These are phyloP conservation scores for Strigamia maritima DNA, from an alignment of 2,888 invertebrate genomes.

Conservation along the genomic window DNA sequence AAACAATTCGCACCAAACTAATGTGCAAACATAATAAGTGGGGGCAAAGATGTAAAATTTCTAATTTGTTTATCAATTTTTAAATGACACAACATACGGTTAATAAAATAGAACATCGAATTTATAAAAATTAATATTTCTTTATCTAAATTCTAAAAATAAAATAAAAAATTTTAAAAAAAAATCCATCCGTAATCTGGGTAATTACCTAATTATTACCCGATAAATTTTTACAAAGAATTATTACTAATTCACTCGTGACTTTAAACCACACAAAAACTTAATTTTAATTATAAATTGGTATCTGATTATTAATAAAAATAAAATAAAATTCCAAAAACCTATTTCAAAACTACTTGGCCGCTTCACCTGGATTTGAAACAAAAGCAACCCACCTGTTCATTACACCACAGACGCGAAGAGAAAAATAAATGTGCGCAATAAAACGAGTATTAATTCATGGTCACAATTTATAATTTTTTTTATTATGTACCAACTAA, in stretches of 20 bases:
- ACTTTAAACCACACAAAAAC: no score
- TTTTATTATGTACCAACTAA: neutral
- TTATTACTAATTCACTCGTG: no score
- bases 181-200: no score
- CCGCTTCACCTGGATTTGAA: neutral
- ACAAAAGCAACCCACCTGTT: neutral
- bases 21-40: neutral
- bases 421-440: neutral
- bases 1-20: neutral
- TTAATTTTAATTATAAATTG: no score
- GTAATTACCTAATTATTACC: no score
- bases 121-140: neutral
- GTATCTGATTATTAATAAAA: no score
- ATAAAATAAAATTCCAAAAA: neutral
- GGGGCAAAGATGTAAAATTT: neutral
- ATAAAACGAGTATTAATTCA: neutral
- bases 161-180: no score
- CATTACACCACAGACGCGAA: neutral
- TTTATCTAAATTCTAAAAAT: no score
- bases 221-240: no score
- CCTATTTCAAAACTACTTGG: slow-evolving; percentile 4
- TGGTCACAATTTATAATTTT: neutral
- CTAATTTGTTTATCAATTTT: neutral
- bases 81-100: neutral
- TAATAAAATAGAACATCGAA: neutral